Evolutionary conservation across 1,140 invertebrate genomes (phyloP), one percentile per base, ranked within the genome.

Genomic region (Pogonomyrmex barbatus): DNA sequence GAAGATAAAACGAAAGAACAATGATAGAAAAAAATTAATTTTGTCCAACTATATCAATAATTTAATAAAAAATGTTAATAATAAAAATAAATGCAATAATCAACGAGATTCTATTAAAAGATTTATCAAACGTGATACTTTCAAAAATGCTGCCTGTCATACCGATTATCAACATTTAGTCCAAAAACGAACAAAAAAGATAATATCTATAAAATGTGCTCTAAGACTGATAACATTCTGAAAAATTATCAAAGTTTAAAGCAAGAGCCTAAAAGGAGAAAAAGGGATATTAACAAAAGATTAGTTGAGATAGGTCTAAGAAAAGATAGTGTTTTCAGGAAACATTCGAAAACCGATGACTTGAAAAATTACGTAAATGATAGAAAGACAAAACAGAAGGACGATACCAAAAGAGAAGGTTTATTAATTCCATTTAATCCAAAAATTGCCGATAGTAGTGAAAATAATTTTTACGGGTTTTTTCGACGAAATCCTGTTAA

Each of bases 381-480:
- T 52, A 60, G 78, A 45, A 78, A 70, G 56, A 73, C 62, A 70
- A 68, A 60, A 58, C 62, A 65, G 62, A 85, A 88, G 42, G 68
- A 82, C 4, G 54, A 83, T 24, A 1, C 12, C 4, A 33, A 24
- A 87, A 90, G 33, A 39, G 81, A 42, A 68, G 70, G 10, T 10
- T 36, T 24, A 0, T 62, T 63, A 14, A 70, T n/a, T 0, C 12
- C 85, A 2, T 67, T 88, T 0, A 65, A 88, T 33, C 45, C 71
- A 4, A 77, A 58, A 39, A 70, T n/a, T 2, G 42, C 47, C 8
- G 85, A 90, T 1, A 93, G 88, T 47, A 76, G 36, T 0, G 92
- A 92, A 12, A 90, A 91, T 14, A 85, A 88, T 39, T 93, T 93
- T 54, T 91, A 91, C 52, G 90, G 88, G 10, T 93, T 93, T 71